Base-by-base conservation (phyloP, 1,140 invertebrate species). In the Plectus sambesii region DNA sequence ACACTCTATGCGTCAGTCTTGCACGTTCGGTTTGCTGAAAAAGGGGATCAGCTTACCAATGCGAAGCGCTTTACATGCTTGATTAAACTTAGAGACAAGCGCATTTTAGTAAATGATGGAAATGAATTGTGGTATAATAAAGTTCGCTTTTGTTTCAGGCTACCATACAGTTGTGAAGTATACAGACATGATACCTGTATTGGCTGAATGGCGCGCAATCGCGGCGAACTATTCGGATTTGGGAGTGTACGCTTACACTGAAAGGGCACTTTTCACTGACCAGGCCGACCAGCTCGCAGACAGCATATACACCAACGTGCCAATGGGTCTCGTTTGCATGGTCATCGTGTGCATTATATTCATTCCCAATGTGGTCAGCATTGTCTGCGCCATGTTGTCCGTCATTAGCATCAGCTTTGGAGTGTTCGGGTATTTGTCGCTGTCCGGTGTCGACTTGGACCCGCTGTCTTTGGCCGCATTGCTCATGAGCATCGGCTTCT, bases 401-500 rank as follows among this genome's bases (percentile, higher is more conserved):
- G 61, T 71, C 33, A 45, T 59, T 5, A 61, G 59, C 47, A 66
- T 71, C 19, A 43, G 40, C 15, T 5, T 43, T 8, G 42, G 42
- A 23, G 51, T 70, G 6, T 55, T 71, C 37, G 68, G 67, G 5
- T 69, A 63, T 42, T 55, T 71, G 54, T 37, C 52, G 12, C 47
- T 62, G 25, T 68, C 66, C 53, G 58, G 50, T 5, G 42, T 70
- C 9, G 59, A 55, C 5, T 51, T 70, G 1, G 66, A 60, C 49
- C 58, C 67, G 17, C 51, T 71, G 8, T 68, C 67, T 22, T 70
- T 69, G 62, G 64, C 68, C 24, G 63, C 69, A 42, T 46, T 70
- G 5, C 61, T 71, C 17, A 68, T 71, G 61, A 59, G 61, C 33
- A 60, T 70, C 2, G 69, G 69, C 8, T 66, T 69, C 50, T 69